Evolutionary conservation across 2,797 vertebrate species (phyloP), one percentile per base, ranked within the genome.

Genomic region (Anguilla megastoma): DNA sequence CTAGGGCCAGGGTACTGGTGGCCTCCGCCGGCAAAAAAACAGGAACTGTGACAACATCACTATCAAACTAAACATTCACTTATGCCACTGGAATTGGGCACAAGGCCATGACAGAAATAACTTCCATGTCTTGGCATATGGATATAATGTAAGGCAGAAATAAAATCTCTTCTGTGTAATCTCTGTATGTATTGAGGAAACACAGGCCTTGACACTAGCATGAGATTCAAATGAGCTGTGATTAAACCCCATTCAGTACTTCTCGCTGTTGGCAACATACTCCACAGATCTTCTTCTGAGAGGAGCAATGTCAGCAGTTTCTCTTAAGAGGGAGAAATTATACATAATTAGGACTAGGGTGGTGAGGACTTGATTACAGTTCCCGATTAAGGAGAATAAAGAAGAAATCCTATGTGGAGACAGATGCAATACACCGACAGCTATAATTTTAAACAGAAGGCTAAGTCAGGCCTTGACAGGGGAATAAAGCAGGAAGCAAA

Each of bases 311-410:
- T 66, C 84, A 86, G 63, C 85, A 86, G 85, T 2, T 60, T 50
- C 60, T 69, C 58, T 27, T 48, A 71, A 86, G 24, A 71, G 85
- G 85, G 85, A 16, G 36, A 50, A 50, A 86, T 86, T 86, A 86
- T 21, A 86, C 60, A 69, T 66, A 71, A 69, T 69, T 52, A 71
- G 63, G 58, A 12, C 18, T 58, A 27, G 8, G 84, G 84, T 60
- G 8, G 8, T 85, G 85, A 84, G 12, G 16, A 52, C 83, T 56
- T 58, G 50, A 84, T 84, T 58, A 54, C 52, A 56, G 30, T 56
- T 58, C 27, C 30, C n/a, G 83, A 54, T 30, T 84, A 54, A 56
- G 27, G 52, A 56, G n/a, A 33, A 33, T 54, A 56, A 58, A 50
- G 27, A 84, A 58, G 21, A 50, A 50, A n/a, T 2, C 45, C 79